Evolutionary conservation across 37 sponge, comb jelly and placozoan genomes (phyloP).

Genomic region (Geodia barretti): DNA sequence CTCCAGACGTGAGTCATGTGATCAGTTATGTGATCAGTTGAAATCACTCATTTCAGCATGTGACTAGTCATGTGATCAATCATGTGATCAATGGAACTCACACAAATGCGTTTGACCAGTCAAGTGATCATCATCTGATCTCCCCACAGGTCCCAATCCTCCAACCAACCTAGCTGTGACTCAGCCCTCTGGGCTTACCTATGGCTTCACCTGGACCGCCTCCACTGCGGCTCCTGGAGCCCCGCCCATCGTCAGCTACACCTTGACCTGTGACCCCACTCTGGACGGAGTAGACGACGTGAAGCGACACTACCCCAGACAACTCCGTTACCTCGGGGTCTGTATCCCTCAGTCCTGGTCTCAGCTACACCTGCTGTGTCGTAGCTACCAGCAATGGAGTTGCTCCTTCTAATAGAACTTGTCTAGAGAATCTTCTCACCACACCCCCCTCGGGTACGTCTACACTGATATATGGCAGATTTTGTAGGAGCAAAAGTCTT

Average conservation of each 20-base stretch:
- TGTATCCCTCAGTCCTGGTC: neutral
- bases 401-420: neutral
- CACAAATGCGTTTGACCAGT: neutral
- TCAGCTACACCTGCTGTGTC: conserved; percentile 19
- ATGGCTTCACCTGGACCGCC: conserved; percentile 13
- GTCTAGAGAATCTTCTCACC: neutral
- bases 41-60: neutral
- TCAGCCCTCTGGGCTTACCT: neutral
- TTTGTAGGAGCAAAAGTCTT: too few relatives aligned
- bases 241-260: neutral
- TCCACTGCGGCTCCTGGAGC: neutral
- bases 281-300: neutral
- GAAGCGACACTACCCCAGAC: neutral
- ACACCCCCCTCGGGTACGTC: too few relatives aligned
- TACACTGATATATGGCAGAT: too few relatives aligned
- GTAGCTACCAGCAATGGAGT: conserved; percentile 6
- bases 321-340: neutral
- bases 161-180: neutral
- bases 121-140: neutral
- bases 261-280: neutral
- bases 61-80: neutral
- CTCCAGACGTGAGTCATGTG: neutral
- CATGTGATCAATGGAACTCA: neutral
- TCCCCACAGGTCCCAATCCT: conserved; percentile 4
- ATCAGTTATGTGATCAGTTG: neutral